Evolutionary conservation across 2,888 invertebrate genomes (phyloP).

Genomic region (Eilema sororculum): DNA sequence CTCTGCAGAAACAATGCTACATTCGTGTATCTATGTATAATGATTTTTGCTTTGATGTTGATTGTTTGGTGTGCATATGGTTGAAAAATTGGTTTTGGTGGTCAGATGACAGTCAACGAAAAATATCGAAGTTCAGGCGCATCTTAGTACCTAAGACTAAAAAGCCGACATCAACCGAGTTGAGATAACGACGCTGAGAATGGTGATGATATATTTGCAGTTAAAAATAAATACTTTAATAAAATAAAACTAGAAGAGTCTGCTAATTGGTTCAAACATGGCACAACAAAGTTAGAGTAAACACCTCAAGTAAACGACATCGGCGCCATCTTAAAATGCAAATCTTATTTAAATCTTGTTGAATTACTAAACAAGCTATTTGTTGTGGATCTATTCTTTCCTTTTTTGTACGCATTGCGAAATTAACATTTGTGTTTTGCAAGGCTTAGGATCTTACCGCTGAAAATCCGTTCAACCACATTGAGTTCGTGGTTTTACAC

Average conservation of each 20-base stretch:
- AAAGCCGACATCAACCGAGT: no score
- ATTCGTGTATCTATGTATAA: no score
- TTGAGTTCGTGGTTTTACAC: not conserved
- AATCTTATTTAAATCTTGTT: slow-evolving; percentile 12
- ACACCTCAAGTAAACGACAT: not conserved
- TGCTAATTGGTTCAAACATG: not conserved
- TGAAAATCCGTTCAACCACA: not conserved
- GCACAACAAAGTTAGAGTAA: not conserved
- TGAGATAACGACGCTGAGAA: no score
- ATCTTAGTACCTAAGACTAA: no score
- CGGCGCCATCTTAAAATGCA: slow-evolving; percentile 1
- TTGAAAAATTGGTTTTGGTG: no score
- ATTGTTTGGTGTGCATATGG: no score
- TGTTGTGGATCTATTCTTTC: not conserved
- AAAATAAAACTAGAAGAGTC: not conserved
- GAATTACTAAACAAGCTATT: not conserved
- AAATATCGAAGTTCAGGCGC: no score
- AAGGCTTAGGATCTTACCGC: not conserved
- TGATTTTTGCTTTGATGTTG: no score
- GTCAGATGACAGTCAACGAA: no score
- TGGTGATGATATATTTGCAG: no score
- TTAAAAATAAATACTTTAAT: no score
- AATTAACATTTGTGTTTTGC: not conserved
- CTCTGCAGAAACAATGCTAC: no score
- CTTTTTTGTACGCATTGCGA: not conserved